phyloP scores from a whole-genome alignment of 2,797 vertebrate species.

The Triplophysa bombifrons region DNA sequence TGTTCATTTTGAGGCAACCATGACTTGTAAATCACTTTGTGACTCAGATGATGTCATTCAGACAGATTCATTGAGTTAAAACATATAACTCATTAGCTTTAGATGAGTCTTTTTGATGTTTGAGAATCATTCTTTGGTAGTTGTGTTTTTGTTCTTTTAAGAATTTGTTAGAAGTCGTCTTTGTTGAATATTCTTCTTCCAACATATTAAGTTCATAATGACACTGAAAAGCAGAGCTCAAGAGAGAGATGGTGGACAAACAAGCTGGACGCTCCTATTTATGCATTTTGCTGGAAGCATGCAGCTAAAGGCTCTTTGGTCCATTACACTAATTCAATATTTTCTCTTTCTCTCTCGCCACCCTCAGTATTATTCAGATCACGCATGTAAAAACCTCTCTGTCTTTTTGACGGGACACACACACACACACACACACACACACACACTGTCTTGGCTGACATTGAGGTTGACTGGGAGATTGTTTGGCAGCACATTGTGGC shows the following conservation, averaged over 20 bases:
- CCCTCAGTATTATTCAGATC: constrained; percentile 62
- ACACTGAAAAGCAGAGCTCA: background rate
- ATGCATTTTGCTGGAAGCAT: background rate
- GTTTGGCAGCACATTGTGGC: constrained; percentile 37
- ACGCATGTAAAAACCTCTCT: constrained; percentile 54
- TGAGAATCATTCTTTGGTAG: background rate
- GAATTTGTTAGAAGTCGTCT: background rate
- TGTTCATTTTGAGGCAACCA: too few species aligned
- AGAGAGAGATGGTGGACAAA: background rate
- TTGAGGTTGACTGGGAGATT: constrained; percentile 60
- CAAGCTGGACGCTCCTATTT: background rate
- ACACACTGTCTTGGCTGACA: constrained; percentile 72
- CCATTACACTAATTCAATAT: constrained; percentile 76
- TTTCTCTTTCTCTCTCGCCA: constrained; percentile 34
- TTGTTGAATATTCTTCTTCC: too few species aligned
- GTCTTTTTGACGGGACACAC: constrained; percentile 62
- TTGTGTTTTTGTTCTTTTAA: background rate
- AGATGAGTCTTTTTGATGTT: background rate
- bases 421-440: constrained; percentile 47
- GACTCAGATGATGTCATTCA: background rate
- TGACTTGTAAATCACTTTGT: background rate
- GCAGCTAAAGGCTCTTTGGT: constrained; percentile 44
- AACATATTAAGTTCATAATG: background rate
- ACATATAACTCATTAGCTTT: background rate
- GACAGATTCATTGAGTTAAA: background rate